Conservation (phyloP, 2,113 vertebrate genomes). For the Antennarius striatus region DNA sequence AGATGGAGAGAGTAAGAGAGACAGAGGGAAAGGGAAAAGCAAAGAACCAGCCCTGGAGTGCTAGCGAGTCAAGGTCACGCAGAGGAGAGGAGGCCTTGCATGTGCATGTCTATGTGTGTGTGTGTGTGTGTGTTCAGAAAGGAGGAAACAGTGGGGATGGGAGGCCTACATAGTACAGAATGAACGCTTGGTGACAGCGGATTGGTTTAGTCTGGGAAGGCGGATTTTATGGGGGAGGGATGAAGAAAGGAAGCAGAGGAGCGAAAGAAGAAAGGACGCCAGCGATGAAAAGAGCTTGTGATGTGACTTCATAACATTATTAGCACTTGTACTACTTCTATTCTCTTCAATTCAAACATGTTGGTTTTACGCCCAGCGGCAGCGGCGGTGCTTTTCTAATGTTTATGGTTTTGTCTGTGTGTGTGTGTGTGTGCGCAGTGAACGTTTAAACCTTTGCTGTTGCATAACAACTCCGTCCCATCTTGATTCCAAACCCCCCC, state of each 20-base stretch:
- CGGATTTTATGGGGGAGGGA: slow-evolving; percentile 34
- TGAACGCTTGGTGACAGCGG: slow-evolving; percentile 48
- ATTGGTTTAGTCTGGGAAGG: slow-evolving; percentile 49
- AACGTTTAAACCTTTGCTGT: slow-evolving; percentile 18
- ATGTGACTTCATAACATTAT: slow-evolving; percentile 40
- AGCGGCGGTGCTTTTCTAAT: background rate
- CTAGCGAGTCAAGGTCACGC: slow-evolving; percentile 76
- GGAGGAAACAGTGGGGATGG: slow-evolving; percentile 32
- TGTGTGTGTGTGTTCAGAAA: slow-evolving; percentile 8
- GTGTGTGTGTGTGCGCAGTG: background rate
- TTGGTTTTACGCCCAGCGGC: slow-evolving; percentile 13
- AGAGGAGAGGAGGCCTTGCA: slow-evolving; percentile 70
- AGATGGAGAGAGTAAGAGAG: slow-evolving; percentile 57
- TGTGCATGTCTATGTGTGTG: slow-evolving; percentile 26
- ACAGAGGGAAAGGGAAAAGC: slow-evolving; percentile 55
- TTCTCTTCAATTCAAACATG: background rate
- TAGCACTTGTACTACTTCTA: slow-evolving; percentile 1
- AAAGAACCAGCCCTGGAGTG: slow-evolving; percentile 71
- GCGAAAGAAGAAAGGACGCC: slow-evolving; percentile 9
- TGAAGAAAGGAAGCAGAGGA: slow-evolving; percentile 30
- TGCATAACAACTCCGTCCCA: slow-evolving; percentile 22
- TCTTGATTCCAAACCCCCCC: slow-evolving; percentile 5
- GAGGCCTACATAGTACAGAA: slow-evolving; percentile 46
- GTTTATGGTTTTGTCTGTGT: background rate
- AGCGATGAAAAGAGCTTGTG: slow-evolving; percentile 48